Evolutionary conservation across 1,140 invertebrate genomes (phyloP).

Genomic region (Harpegnathos saltator): DNA sequence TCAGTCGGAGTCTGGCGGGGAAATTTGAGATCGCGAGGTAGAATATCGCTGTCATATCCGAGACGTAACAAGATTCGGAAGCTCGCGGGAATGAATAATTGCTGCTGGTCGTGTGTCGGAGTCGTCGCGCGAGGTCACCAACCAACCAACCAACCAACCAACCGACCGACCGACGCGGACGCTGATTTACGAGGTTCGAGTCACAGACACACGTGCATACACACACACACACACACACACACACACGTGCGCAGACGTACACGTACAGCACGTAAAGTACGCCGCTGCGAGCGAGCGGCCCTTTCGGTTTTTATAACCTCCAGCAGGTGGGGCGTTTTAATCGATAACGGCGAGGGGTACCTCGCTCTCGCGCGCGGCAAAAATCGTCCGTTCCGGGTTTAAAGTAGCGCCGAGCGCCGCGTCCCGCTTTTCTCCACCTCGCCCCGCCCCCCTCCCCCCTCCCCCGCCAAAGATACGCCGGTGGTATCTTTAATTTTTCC

Average conservation of each 20-base stretch:
- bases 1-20: conserved; percentile 13
- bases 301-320: conserved; percentile 63
- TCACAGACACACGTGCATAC: neutral
- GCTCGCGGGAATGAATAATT: conserved; percentile 60
- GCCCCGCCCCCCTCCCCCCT: too few species aligned
- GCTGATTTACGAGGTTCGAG: conserved; percentile 53
- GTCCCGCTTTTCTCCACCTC: conserved; percentile 34
- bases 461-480: neutral
- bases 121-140: conserved; percentile 59
- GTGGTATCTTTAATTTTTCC: conserved; percentile 51
- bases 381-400: conserved; percentile 51
- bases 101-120: conserved; percentile 55
- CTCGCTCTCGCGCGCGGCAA: conserved; percentile 32
- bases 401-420: conserved; percentile 47
- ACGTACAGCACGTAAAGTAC: too few species aligned
- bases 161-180: conserved; percentile 11
- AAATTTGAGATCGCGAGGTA: conserved; percentile 38
- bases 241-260: too few species aligned
- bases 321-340: conserved; percentile 60
- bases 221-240: neutral
- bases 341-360: conserved; percentile 52
- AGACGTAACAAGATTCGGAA: conserved; percentile 61
- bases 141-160: conserved; percentile 16
- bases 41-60: conserved; percentile 61
- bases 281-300: conserved; percentile 46